phyloP scores from a whole-genome alignment of 1,140 invertebrate genomes.

The Phymastichus coffea region DNA sequence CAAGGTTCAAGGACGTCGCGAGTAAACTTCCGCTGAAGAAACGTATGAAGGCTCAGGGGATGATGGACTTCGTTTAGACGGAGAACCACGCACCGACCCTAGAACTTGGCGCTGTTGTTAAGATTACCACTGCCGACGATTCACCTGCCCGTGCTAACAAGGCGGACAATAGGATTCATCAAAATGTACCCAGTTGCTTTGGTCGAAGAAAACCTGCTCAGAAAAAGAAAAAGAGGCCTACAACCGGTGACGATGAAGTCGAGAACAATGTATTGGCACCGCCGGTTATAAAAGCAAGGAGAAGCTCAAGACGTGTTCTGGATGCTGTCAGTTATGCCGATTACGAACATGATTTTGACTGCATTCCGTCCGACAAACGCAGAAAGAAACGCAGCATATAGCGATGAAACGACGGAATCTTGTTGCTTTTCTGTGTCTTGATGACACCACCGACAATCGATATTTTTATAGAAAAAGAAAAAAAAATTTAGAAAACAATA shows the following conservation, averaged over 20 bases:
- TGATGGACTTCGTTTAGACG: slow-evolving; percentile 36
- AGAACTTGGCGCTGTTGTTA: slow-evolving; percentile 5
- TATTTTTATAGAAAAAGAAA: slow-evolving; percentile 29
- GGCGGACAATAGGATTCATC: no score
- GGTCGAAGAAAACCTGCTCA: background rate
- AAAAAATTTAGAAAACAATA: no score
- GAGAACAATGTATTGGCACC: background rate
- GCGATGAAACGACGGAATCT: no score
- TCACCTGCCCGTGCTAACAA: no score
- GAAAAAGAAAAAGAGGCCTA: background rate
- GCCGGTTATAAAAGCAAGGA: slow-evolving; percentile 18
- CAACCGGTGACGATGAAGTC: background rate
- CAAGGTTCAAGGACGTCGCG: slow-evolving; percentile 28
- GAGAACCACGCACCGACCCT: slow-evolving; percentile 5
- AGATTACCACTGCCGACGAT: slow-evolving; percentile 2
- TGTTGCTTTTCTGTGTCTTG: no score
- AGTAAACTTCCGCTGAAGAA: slow-evolving; percentile 50
- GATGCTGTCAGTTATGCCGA: slow-evolving; percentile 50
- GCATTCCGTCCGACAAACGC: slow-evolving; percentile 41
- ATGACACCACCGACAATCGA: slow-evolving; percentile 21
- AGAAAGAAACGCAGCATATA: slow-evolving; percentile 43
- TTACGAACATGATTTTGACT: slow-evolving; percentile 46
- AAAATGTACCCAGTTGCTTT: background rate
- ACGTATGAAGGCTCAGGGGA: slow-evolving; percentile 43
- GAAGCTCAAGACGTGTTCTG: slow-evolving; percentile 47